Conservation (phyloP, 2,113 vertebrate genomes). For the Hippocampus barbouri region DNA sequence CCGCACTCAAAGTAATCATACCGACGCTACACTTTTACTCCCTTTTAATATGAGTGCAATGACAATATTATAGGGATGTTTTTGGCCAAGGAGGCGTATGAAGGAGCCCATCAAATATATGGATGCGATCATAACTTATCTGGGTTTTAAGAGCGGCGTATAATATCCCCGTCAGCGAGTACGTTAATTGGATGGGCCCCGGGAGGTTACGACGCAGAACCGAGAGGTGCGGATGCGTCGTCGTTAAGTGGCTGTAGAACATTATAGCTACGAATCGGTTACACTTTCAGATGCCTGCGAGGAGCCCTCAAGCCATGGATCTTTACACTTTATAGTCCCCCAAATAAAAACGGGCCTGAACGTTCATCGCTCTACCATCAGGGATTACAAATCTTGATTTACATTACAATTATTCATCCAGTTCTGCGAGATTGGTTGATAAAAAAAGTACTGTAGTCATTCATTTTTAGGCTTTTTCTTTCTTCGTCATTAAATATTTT, state of each 20-base stretch:
- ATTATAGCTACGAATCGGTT: not conserved
- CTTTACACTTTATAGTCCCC: not conserved
- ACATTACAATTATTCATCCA: too few relatives aligned
- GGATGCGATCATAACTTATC: not conserved
- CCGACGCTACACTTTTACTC: not conserved
- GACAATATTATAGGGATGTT: not conserved
- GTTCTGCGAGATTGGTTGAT: too few relatives aligned
- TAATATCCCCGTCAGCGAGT: not conserved
- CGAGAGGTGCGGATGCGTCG: not conserved
- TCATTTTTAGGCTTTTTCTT: too few relatives aligned
- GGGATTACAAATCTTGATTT: not conserved
- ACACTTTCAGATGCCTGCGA: not conserved
- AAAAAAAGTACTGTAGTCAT: too few relatives aligned
- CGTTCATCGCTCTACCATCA: not conserved
- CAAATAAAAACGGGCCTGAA: not conserved
- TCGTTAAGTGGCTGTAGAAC: constrained; percentile 4
- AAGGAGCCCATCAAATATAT: constrained; percentile 2
- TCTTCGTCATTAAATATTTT: too few relatives aligned
- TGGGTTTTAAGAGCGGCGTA: not conserved
- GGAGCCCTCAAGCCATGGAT: not conserved
- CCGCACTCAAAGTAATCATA: not conserved
- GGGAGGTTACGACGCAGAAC: not conserved
- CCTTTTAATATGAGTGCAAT: not conserved
- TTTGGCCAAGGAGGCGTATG: not conserved
- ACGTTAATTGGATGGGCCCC: not conserved